A percentile compares a stretch with the other conserved stretches of the same genome.
phyloP scores from a whole-genome alignment of 2,113 vertebrate genomes.

The Calyptomena viridis region DNA sequence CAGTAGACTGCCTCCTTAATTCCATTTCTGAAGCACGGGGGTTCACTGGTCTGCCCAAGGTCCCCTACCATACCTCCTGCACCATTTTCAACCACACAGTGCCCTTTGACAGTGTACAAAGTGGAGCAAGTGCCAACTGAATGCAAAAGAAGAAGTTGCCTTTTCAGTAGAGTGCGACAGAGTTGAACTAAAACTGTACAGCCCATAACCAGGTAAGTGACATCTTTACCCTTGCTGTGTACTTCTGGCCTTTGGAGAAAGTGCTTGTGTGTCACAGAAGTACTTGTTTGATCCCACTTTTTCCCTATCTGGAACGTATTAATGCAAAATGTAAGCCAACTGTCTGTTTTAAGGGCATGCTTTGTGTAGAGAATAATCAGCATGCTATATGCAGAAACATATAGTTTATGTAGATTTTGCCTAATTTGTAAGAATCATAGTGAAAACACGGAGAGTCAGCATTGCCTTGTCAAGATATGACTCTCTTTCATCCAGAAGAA shows the following conservation, averaged over 20 bases:
- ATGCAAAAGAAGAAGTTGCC: background rate
- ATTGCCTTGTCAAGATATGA: background rate
- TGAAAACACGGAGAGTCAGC: background rate
- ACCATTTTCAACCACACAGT: background rate
- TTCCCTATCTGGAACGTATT: background rate
- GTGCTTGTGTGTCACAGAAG: background rate
- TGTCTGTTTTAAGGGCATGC: background rate
- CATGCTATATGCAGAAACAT: background rate
- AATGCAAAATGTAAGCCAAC: background rate
- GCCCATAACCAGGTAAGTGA: background rate
- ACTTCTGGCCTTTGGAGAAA: background rate
- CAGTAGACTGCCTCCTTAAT: background rate
- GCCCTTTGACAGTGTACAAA: background rate
- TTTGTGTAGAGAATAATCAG: background rate
- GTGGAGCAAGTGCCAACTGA: background rate
- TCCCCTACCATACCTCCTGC: background rate
- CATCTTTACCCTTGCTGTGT: background rate
- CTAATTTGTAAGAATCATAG: background rate
- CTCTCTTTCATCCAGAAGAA: background rate
- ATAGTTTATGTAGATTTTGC: background rate
- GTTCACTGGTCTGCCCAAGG: rapidly evolving
- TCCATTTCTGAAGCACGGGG: background rate
- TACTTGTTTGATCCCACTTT: background rate
- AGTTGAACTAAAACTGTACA: background rate
- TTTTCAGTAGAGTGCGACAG: background rate